Evolutionary conservation across 2,113 vertebrate species (phyloP), one percentile per base, ranked within the genome.

Genomic region (Callithrix jacchus): DNA sequence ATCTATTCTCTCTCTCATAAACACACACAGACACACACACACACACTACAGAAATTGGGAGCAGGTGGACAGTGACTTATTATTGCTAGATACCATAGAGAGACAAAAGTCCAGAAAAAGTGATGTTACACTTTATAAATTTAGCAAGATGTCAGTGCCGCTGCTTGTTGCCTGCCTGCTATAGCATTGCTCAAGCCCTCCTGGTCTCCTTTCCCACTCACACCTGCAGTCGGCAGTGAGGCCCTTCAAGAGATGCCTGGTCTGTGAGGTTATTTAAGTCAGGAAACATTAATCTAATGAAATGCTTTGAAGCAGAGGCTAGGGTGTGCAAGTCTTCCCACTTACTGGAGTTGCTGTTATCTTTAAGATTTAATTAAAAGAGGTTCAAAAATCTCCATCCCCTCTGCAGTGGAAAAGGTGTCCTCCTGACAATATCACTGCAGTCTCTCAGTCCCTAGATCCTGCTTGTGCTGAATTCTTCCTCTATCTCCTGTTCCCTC

Each of bases 41-140:
- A 27, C 70, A 27, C 3, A 37, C 83, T 40, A 13, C 12, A 56
- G 76, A 95, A 90, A 90, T 17, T 81, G 80, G 84, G 80, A 93
- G 80, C 94, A 94, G 95, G 81, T 97, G 79, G 73, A 77, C 58
- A 32, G n/a, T 47, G 70, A 49, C 35, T 91, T 30, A 25, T 35
- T 64, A 71, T 49, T 45, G 25, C 45, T 56, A 52, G 35, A 71
- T 21, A 77, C 18, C 85, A 82, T 30, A 77, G 70, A 87, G 49
- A 86, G 61, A 71, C 68, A 83, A 88, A 89, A 40, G 21, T 58
- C 89, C 54, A 35, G 54, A 27, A 49, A 82, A 70, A 74, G 49
- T n/a, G 47, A 71, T 61, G 37, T n/a, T 23, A 35, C 20, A 20
- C 70, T 87, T 91, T 79, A 61, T 49, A 88, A 45, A 74, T 68